Evolutionary conservation across 2,888 invertebrate species (phyloP).

Genomic region (Odiellus spinosus): DNA sequence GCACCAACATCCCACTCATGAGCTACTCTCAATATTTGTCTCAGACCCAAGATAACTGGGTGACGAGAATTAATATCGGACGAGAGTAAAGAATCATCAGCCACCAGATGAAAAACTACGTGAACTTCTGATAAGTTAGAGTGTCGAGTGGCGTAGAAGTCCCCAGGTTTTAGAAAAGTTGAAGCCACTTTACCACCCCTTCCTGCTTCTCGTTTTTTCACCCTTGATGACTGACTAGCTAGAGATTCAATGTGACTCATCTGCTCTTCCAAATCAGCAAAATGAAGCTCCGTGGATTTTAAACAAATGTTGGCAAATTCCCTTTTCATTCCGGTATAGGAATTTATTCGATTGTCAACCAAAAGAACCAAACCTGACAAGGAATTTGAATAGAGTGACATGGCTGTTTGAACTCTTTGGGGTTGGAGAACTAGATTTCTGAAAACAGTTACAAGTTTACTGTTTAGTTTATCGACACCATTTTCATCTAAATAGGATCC

Average conservation of each 20-base stretch:
- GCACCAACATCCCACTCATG: slow-evolving; percentile 86
- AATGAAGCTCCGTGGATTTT: slow-evolving; percentile 86
- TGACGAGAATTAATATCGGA: slow-evolving; percentile 90
- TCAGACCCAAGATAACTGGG: slow-evolving; percentile 79
- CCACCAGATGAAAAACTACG: slow-evolving; percentile 86
- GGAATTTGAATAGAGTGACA: slow-evolving; percentile 82
- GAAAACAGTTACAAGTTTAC: too few relatives aligned
- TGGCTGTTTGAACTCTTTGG: slow-evolving; percentile 74
- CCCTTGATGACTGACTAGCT: slow-evolving; percentile 22
- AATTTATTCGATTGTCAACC: slow-evolving; percentile 47
- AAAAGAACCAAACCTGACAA: slow-evolving; percentile 73
- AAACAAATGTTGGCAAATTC: slow-evolving; percentile 54
- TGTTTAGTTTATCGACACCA: too few relatives aligned
- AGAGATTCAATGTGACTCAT: slow-evolving; percentile 40
- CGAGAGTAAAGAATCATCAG: slow-evolving; percentile 47
- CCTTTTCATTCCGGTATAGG: slow-evolving; percentile 45
- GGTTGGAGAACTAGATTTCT: slow-evolving; percentile 45
- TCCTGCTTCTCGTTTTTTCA: slow-evolving; percentile 40
- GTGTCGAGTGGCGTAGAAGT: slow-evolving; percentile 59
- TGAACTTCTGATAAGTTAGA: slow-evolving; percentile 88
- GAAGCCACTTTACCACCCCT: slow-evolving; percentile 22
- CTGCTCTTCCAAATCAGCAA: slow-evolving; percentile 69
- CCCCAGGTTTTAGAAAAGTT: slow-evolving; percentile 53
- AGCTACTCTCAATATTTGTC: slow-evolving; percentile 89
- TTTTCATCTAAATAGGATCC: too few relatives aligned